Evolutionary conservation across 2,113 vertebrate species (phyloP).

Genomic region (Ornithorhynchus anatinus): DNA sequence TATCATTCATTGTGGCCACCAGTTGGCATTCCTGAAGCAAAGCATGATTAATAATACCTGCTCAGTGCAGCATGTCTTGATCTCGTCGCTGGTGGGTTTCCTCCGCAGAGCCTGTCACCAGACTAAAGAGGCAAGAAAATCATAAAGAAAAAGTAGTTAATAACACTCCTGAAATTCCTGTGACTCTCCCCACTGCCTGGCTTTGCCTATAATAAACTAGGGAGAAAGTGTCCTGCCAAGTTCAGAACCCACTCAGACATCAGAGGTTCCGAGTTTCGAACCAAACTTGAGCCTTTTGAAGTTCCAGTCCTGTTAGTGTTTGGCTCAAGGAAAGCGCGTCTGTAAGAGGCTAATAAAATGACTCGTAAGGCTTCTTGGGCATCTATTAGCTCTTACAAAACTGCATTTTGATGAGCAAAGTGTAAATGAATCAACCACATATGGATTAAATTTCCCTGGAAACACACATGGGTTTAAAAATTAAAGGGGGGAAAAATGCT

Average conservation of each 20-base stretch:
- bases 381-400: constrained; percentile 6
- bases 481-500: not conserved
- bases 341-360: not conserved
- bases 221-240: not conserved
- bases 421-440: constrained; percentile 11
- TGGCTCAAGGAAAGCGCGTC: not conserved
- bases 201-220: not conserved
- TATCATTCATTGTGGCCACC: not conserved
- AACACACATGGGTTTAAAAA: not conserved
- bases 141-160: not conserved
- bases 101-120: not conserved
- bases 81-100: not conserved
- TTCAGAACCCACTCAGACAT: not conserved
- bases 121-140: not conserved
- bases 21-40: fast-evolving
- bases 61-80: fast-evolving
- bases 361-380: not conserved
- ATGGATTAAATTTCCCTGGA: constrained; percentile 7
- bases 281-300: not conserved
- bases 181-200: not conserved
- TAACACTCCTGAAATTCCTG: not conserved
- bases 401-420: not conserved
- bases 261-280: not conserved
- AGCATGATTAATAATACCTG: not conserved
- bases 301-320: not conserved